Base-by-base conservation (phyloP, 2,888 invertebrate species). In the Drosophila pseudotalamancana region DNA sequence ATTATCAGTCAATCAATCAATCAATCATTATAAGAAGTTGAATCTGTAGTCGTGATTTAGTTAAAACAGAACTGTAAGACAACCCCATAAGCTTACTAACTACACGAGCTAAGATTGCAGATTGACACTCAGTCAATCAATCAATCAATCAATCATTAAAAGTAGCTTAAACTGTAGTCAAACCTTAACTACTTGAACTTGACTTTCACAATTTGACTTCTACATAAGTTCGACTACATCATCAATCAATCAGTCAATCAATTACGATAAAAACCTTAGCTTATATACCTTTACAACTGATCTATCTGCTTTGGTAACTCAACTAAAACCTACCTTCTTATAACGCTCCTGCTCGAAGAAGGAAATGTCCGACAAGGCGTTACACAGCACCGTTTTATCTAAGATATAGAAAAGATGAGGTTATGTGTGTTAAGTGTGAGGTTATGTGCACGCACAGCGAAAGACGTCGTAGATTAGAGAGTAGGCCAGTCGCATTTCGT, bases 381-480 rank as follows among this genome's bases (percentile, higher is more conserved):
- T 92, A 23, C 90, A 89, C 54, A 93, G 72, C 27, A 93, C 91
- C 29, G 91, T 89, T 68, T 92, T 93, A 82, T 93, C 93, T 93
- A 77, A 3, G 80, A 67, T 4, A 3, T 4, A 4, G 72, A 19
- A 29, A 45, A 29, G 19, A 8, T 43, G 6, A 19, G 42, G 23
- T 50, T 43, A 57, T 19, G 3, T 8, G 0, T 1, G 12, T 3
- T 6, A 11, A 42, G 1, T 9, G 4, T 40, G 9, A 25, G 48
- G 21, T 48, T 46, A 56, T 8, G 0, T 0, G 21, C 8, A 37
- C 92, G 90, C 83, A 93, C 93, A 93, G 72, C 93, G 90, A 39
- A 93, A 91, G 8, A 93, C 93, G 77, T 93, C 93, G 82, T 93
- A 93, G 49, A 93, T 92, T 4, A 93, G 87, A 0, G 93, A 92